Evolutionary conservation across 2,797 vertebrate species (phyloP).

Genomic region (Paedocypris micromegethes): DNA sequence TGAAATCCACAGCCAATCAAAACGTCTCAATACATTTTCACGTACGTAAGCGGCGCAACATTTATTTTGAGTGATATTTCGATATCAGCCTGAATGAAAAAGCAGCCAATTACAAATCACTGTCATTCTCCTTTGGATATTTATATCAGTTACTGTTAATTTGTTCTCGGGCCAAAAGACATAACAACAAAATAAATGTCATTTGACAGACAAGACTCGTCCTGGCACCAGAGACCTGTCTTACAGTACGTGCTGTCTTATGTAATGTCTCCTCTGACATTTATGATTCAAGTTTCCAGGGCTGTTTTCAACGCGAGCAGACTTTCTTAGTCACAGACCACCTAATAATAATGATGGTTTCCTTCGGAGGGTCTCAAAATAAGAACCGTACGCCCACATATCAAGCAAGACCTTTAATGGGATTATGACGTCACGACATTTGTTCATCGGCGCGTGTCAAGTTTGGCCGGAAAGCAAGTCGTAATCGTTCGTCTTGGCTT

Average conservation of each 20-base stretch:
- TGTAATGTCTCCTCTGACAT: constrained; percentile 61
- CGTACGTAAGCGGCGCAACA: too few species aligned
- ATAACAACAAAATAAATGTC: constrained; percentile 24
- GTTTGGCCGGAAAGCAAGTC: too few species aligned
- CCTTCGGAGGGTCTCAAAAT: constrained; percentile 1
- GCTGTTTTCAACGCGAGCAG: constrained; percentile 51
- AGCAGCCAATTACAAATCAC: too few species aligned
- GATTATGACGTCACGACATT: background rate
- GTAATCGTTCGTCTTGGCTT: too few species aligned
- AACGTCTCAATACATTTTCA: too few species aligned
- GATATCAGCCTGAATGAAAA: too few species aligned
- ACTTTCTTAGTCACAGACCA: constrained; percentile 59
- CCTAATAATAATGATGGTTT: constrained; percentile 18
- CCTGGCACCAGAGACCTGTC: constrained; percentile 19
- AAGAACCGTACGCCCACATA: background rate
- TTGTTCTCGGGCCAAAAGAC: constrained; percentile 27
- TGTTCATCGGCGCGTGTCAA: too few species aligned
- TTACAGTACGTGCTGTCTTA: constrained; percentile 44
- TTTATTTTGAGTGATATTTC: too few species aligned
- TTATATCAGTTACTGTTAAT: constrained; percentile 12
- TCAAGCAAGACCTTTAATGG: background rate
- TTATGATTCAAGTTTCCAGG: constrained; percentile 64
- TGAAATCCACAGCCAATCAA: too few species aligned
- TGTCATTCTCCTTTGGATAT: constrained; percentile 7
- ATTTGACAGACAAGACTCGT: constrained; percentile 41